These are phyloP conservation scores for Bilobella aurantiaca DNA, from an alignment of 1,140 invertebrate species.

Conservation along the genomic window DNA sequence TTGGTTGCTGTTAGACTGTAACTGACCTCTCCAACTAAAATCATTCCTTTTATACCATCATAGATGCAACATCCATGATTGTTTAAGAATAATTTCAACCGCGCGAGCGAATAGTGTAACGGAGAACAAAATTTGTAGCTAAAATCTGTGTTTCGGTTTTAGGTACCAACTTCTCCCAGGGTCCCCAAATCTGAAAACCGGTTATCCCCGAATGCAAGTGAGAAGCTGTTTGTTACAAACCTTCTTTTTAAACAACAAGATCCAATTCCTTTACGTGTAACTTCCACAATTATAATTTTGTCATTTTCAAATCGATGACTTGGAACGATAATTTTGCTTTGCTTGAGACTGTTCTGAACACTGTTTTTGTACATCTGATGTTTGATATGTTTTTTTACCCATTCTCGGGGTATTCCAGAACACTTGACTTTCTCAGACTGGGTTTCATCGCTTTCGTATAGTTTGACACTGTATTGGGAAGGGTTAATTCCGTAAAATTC, in stretches of 20 bases:
- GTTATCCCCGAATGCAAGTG: not conserved
- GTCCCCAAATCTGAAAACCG: no score
- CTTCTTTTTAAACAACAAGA: not conserved
- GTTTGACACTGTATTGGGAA: not conserved
- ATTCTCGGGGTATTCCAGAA: not conserved
- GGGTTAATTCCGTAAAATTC: conserved; percentile 1
- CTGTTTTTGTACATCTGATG: not conserved
- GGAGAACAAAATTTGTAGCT: no score
- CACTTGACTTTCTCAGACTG: not conserved
- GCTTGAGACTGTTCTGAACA: not conserved
- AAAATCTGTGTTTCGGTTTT: no score
- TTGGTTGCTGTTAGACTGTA: no score
- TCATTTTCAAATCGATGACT: not conserved
- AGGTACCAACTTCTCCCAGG: no score
- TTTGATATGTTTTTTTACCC: not conserved
- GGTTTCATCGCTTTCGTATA: not conserved
- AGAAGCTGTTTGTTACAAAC: not conserved
- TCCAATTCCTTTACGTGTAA: not conserved
- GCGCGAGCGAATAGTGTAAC: no score
- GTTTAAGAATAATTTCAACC: no score
- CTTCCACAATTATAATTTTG: not conserved
- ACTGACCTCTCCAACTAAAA: no score
- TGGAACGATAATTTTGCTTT: not conserved
- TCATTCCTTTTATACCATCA: no score
- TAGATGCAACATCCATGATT: no score